phyloP scores from a whole-genome alignment of 1,140 invertebrate species.

The Eulimnadia texana region DNA sequence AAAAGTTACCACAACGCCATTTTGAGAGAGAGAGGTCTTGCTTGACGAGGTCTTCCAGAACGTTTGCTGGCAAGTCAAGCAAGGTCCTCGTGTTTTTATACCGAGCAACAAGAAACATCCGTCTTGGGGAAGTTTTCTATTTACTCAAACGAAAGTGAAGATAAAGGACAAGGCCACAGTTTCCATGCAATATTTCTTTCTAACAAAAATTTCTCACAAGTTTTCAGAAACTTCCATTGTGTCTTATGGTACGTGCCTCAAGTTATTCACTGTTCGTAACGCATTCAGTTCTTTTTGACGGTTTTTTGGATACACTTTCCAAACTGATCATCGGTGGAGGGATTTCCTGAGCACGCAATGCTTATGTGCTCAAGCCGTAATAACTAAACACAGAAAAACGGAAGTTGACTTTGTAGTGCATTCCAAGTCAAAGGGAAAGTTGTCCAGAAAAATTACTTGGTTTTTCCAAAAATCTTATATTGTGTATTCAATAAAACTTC shows the following conservation, averaged over 20 bases:
- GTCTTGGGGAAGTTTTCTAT: neutral
- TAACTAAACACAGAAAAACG: neutral
- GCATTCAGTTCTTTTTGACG: too few species aligned
- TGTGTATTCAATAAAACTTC: too few species aligned
- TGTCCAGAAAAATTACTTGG: too few species aligned
- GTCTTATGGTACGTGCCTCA: neutral
- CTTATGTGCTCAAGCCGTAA: neutral
- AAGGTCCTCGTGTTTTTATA: too few species aligned
- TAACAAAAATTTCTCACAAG: neutral
- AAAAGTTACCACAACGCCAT: too few species aligned
- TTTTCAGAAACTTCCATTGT: neutral
- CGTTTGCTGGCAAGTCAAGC: too few species aligned
- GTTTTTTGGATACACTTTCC: neutral
- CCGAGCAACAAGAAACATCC: neutral
- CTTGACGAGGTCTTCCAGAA: too few species aligned
- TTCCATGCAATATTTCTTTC: neutral
- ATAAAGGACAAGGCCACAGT: neutral
- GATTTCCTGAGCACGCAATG: neutral
- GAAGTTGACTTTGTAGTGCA: neutral
- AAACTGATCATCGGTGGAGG: neutral
- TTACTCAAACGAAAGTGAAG: neutral
- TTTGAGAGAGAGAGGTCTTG: too few species aligned
- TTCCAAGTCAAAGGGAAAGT: neutral
- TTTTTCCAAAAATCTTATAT: too few species aligned
- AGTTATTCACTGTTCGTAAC: neutral